Conservation (phyloP, 2,113 vertebrate genomes). For the Campylomormyrus tamandua region DNA sequence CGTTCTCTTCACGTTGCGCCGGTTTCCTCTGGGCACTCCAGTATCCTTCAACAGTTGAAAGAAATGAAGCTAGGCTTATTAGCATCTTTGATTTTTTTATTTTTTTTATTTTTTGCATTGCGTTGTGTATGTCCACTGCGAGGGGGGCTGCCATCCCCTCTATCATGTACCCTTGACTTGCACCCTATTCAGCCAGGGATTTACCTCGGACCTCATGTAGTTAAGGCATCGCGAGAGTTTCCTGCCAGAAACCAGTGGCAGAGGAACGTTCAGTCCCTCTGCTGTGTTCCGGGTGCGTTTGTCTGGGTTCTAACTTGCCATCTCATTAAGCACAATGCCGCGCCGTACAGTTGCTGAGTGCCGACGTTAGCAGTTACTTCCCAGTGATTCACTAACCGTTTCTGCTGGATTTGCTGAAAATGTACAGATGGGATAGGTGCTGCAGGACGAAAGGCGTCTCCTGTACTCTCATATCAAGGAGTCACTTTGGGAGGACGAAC, state of each 20-base stretch:
- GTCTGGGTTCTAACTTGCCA: neutral
- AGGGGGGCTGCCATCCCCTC: neutral
- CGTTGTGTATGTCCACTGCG: neutral
- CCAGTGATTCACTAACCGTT: neutral
- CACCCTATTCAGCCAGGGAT: neutral
- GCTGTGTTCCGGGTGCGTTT: neutral
- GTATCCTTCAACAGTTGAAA: neutral
- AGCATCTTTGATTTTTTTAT: neutral
- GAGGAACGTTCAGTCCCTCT: neutral
- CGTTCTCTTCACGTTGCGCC: neutral
- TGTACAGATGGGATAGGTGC: neutral
- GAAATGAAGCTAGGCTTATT: neutral
- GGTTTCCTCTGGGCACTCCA: neutral
- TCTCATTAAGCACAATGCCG: neutral
- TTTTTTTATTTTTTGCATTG: neutral
- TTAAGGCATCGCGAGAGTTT: neutral
- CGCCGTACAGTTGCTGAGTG: neutral
- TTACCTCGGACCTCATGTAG: neutral
- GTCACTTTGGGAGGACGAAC: neutral
- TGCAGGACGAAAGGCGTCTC: neutral
- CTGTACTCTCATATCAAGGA: neutral
- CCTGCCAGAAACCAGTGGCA: neutral
- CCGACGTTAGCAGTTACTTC: neutral
- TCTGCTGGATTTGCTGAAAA: neutral
- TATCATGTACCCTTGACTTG: neutral